Evolutionary conservation across 2,888 invertebrate genomes (phyloP).

Genomic region (Acanthosepion lycidas): DNA sequence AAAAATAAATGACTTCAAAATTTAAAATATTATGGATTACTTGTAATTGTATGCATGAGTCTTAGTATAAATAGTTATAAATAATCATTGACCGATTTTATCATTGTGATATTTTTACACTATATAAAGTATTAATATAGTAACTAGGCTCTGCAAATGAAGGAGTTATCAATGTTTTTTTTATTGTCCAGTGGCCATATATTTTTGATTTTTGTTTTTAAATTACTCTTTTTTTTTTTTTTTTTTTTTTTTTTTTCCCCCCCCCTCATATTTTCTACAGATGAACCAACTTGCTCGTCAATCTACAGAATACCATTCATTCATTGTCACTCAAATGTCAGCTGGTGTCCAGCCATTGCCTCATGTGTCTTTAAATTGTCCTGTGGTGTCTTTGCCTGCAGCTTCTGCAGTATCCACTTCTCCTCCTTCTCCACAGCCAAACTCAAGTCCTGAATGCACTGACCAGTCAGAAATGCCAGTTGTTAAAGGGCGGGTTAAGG

Average conservation of each 20-base stretch:
- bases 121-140: no score
- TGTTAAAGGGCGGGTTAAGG: slow-evolving; percentile 37
- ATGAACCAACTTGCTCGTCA: slow-evolving; percentile 57
- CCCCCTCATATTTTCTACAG: slow-evolving; percentile 46
- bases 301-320: slow-evolving; percentile 52
- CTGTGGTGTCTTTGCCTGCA: not conserved
- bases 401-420: not conserved
- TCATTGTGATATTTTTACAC: no score
- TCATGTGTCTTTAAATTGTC: slow-evolving; percentile 33
- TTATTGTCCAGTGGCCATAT: no score
- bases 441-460: not conserved
- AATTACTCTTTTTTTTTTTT: not conserved
- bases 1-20: no score
- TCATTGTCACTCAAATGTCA: slow-evolving; percentile 36
- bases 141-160: no score
- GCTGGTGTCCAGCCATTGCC: not conserved
- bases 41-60: no score
- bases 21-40: no score
- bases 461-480: not conserved
- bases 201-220: not conserved
- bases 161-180: no score
- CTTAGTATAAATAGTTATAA: no score
- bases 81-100: no score
- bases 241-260: no score
- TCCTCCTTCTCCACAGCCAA: not conserved